Percentiles rank a stretch among this genome's conserved stretches.
These are phyloP conservation scores for Orthonevra nobilis DNA, from an alignment of 2,888 invertebrate genomes.

Conservation along the genomic window DNA sequence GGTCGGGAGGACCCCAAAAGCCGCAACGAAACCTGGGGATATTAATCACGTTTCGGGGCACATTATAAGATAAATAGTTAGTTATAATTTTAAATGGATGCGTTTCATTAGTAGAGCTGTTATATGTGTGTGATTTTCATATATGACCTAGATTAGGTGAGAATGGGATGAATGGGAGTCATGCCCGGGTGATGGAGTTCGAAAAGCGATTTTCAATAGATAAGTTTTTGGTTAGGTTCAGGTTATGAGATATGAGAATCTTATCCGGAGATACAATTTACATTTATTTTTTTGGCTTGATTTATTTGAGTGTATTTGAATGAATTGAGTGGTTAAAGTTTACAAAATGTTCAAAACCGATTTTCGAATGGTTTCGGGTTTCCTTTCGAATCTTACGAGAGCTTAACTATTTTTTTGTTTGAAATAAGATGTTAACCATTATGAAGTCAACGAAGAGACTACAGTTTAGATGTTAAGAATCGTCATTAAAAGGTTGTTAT, in stretches of 20 bases:
- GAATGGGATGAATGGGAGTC: slow-evolving; percentile 25
- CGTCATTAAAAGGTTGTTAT: no score
- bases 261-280: neutral
- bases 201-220: no score
- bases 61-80: slow-evolving; percentile 54
- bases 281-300: neutral
- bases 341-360: no score
- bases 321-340: no score
- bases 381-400: no score
- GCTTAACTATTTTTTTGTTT: no score
- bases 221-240: slow-evolving; percentile 19
- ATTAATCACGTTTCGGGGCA: slow-evolving; percentile 53
- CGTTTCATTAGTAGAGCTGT: slow-evolving; percentile 49
- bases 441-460: no score
- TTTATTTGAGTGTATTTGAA: neutral
- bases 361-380: no score
- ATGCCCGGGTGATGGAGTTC: slow-evolving; percentile 5
- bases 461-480: no score
- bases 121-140: slow-evolving; percentile 38
- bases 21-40: slow-evolving; percentile 17
- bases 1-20: neutral
- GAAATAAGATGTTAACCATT: no score
- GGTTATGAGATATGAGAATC: slow-evolving; percentile 24
- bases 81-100: slow-evolving; percentile 52
- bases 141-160: slow-evolving; percentile 52